Base-by-base conservation (phyloP, 1,140 invertebrate genomes). In the Sitophilus oryzae region DNA sequence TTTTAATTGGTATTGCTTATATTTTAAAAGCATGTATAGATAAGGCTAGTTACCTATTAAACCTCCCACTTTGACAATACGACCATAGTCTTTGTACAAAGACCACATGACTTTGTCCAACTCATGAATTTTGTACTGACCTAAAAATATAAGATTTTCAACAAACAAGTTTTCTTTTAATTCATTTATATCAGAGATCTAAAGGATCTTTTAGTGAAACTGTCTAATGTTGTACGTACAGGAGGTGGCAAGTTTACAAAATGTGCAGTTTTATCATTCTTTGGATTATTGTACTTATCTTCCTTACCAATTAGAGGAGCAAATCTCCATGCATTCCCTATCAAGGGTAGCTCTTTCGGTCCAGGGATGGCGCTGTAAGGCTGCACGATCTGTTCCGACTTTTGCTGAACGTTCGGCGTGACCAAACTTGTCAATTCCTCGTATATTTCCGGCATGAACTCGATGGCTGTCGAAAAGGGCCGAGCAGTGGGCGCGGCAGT, bases 281-380 rank as follows among this genome's bases (percentile, higher is more conserved):
- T n/a, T n/a, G n/a, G n/a, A 23, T 2, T 2, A 23, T 4, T 18
- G 20, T 34, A 14, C 42, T 44, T 4, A 44, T 14, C 44, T 10
- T 46, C 53, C 70, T 73, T 74, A 84, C 83, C 83, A 64, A 86
- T 78, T 51, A 79, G 67, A 16, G 66, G 85, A 37, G 88, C 79
- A 70, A 89, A 89, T 57, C 86, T 72, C 87, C 86, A 91, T 10
- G 85, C 82, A 68, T 90, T 91, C 21, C 89, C 88, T 15, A 91
- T 71, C 3, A 91, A 22, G 0, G 88, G 88, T 48, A 89, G 68
- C 9, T 84, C 82, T 68, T 75, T 82, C 1, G 88, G 88, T 19
- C 89, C 88, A 2, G 89, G 88, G 50, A 91, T 82, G 51, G 79
- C 77, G 6, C 74, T 67, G 63, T 86, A 89, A 4, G 84, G 79